Percentiles rank a stretch among this genome's conserved stretches.
phyloP scores from a whole-genome alignment of 2,113 vertebrate genomes.

The Poeciliopsis prolifica region DNA sequence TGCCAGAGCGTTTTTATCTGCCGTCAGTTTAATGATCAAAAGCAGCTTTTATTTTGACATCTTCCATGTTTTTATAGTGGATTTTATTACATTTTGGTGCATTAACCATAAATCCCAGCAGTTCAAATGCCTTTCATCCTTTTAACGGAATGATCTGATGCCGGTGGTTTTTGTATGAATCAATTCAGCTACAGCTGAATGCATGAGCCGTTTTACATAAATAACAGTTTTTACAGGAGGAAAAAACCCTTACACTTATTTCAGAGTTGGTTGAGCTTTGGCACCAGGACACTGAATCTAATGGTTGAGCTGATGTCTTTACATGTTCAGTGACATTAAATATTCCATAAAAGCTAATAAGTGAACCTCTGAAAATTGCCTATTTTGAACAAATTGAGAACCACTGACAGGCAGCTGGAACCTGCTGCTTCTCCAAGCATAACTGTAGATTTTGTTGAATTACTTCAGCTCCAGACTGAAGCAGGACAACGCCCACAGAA shows the following conservation, averaged over 20 bases:
- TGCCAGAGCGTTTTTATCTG: neutral
- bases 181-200: neutral
- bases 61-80: no score
- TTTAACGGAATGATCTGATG: neutral
- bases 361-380: slow-evolving; percentile 24
- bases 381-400: neutral
- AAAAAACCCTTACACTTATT: neutral
- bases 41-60: neutral
- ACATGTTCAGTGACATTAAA: neutral
- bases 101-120: no score
- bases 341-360: slow-evolving; percentile 4
- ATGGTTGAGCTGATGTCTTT: neutral
- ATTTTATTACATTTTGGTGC: no score
- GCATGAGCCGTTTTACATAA: neutral
- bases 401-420: neutral
- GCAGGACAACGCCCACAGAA: neutral
- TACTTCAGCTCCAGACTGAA: neutral
- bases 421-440: neutral
- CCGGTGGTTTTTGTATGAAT: neutral
- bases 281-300: neutral
- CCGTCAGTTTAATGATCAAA: neutral
- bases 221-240: neutral
- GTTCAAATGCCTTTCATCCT: neutral
- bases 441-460: neutral
- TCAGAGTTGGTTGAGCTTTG: neutral